Base-by-base conservation (phyloP, 2,113 vertebrate species). In the Catharus minimus region DNA sequence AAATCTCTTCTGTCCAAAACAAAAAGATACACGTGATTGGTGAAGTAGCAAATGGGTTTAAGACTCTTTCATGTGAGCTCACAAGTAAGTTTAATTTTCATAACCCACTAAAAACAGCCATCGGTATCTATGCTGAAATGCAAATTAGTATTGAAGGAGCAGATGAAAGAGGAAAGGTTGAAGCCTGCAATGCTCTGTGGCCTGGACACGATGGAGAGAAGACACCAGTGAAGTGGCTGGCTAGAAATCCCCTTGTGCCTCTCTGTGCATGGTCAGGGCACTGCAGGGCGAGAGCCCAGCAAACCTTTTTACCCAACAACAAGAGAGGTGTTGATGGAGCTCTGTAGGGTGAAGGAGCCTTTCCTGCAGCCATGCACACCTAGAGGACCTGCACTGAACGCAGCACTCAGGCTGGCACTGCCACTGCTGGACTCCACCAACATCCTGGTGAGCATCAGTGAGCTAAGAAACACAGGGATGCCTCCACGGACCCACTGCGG, bases 291-390 rank as follows among this genome's bases (percentile, higher is more conserved):
- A 57, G 32, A 61, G 7, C 6, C 33, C 22, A 50, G 44, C 8
- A 82, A 17, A 12, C 15, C 5, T 22, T 20, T 39, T 38, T 3
- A 36, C 28, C n/a, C 1, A 3, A 3, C 15, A 39, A 2, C 0
- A 36, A 21, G 11, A 13, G 1, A 2, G 16, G 13, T 2, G 3
- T 14, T 0, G 1, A 5, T 4, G 26, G 10, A 9, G 7, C 7
- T 41, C 38, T 33, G 14, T 15, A 1, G 5, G 26, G 11, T 2
- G 5, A 36, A 68, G 64, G 21, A 53, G 21, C 12, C 39, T 33
- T n/a, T 15, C 4, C 11, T 0, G 0, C 18, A 41, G 53, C 22
- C 38, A 2, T 2, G 21, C 15, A 11, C 41, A 22, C 10, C 33
- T 23, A 5, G 52, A 20, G 5, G 32, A 23, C 32, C 23, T 43